These are phyloP conservation scores for Hyles vespertilio DNA, from an alignment of 1,140 invertebrate species.

Conservation along the genomic window DNA sequence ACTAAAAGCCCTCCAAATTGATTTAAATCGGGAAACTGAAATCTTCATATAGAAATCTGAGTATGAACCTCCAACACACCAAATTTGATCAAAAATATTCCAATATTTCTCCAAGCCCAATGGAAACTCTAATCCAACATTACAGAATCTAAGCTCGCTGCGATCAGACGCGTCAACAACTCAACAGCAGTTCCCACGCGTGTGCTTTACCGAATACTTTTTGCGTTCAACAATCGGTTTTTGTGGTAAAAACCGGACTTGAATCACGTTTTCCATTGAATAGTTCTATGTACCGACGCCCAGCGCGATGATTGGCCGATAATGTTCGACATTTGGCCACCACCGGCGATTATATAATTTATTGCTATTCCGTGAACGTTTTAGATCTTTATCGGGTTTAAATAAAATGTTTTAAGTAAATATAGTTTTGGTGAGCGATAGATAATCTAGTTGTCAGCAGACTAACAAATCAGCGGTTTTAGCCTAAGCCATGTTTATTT, in stretches of 20 bases:
- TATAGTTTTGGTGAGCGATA: no score
- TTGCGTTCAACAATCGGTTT: slow-evolving; percentile 55
- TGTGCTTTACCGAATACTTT: slow-evolving; percentile 67
- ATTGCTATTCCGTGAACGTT: not conserved
- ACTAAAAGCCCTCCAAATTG: no score
- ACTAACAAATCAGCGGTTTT: no score
- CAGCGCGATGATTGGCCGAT: slow-evolving; percentile 33
- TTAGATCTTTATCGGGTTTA: no score
- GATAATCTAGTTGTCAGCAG: no score
- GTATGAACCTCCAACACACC: no score
- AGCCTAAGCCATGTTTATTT: no score
- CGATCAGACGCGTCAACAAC: slow-evolving; percentile 14
- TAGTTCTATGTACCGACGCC: slow-evolving; percentile 27
- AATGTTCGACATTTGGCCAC: not conserved
- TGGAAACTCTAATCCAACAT: slow-evolving; percentile 9
- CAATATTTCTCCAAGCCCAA: no score
- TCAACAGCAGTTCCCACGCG: slow-evolving; percentile 57
- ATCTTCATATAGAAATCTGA: no score
- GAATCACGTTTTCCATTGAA: slow-evolving; percentile 69
- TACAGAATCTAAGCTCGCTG: slow-evolving; percentile 3
- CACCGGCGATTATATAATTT: slow-evolving; percentile 9
- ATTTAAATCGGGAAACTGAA: no score
- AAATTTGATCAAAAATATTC: no score
- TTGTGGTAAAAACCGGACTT: slow-evolving; percentile 52
- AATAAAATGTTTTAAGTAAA: no score